Evolutionary conservation across 2,797 vertebrate species (phyloP).

Genomic region (Siniperca undulata): DNA sequence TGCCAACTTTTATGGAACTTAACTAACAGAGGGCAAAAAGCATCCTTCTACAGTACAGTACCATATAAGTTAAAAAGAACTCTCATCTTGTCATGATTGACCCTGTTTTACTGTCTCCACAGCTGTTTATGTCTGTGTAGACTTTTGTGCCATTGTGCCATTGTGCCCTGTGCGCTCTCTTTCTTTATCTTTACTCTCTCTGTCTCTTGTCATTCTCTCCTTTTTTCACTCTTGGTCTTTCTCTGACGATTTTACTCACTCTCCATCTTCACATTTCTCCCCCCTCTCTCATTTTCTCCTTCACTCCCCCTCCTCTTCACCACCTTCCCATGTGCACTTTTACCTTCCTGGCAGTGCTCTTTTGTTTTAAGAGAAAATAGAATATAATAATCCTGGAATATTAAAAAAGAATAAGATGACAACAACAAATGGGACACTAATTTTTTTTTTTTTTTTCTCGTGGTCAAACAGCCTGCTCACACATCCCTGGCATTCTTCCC

Average conservation of each 20-base stretch:
- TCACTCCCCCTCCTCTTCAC: background rate
- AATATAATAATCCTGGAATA: conserved; percentile 67
- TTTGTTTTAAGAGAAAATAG: conserved; percentile 66
- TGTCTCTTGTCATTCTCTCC: conserved; percentile 34
- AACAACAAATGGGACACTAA: conserved; percentile 60
- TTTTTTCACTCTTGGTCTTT: conserved; percentile 15
- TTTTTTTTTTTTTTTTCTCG: conserved; percentile 25
- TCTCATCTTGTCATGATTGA: conserved; percentile 72
- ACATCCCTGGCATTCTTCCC: conserved; percentile 37
- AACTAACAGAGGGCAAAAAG: conserved; percentile 60
- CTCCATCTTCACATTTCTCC: conserved; percentile 19
- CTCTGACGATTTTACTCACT: conserved; percentile 6
- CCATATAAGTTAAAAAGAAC: conserved; percentile 79
- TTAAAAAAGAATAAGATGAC: conserved; percentile 54
- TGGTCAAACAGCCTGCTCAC: conserved; percentile 45
- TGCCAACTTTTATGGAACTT: conserved; percentile 75
- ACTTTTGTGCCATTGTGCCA: conserved; percentile 84
- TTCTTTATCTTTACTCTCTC: conserved; percentile 61
- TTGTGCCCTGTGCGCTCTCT: conserved; percentile 79
- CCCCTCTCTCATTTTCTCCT: background rate
- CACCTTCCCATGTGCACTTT: conserved; percentile 45
- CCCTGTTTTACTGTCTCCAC: conserved; percentile 78
- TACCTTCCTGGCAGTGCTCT: conserved; percentile 51
- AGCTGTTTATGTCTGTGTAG: conserved; percentile 81
- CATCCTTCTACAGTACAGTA: conserved; percentile 73